Evolutionary conservation across 2,113 vertebrate genomes (phyloP).

Genomic region (Cacatua alba): DNA sequence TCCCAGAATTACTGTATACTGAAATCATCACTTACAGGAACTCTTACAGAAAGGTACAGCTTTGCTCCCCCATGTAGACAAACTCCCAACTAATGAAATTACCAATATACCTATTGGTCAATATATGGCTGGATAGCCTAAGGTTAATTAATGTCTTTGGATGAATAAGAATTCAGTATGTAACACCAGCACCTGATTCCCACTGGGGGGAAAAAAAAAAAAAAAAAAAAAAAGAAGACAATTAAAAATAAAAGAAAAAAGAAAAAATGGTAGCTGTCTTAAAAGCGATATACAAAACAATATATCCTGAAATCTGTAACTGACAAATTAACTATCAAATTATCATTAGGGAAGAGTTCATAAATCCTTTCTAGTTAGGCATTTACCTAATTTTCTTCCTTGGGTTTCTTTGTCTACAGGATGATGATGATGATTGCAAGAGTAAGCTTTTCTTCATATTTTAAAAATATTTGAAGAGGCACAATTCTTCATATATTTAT

Average conservation of each 20-base stretch:
- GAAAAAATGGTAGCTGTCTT: neutral
- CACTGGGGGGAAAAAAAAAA: fast-evolving
- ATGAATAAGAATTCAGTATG: neutral
- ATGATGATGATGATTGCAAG: neutral
- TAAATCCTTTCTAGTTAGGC: neutral
- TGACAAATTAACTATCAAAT: neutral
- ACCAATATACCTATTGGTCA: neutral
- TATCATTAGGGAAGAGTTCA: neutral
- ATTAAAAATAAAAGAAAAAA: neutral
- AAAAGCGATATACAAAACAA: neutral
- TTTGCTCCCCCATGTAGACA: neutral
- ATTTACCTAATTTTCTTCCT: neutral
- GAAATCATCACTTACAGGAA: constrained; percentile 29
- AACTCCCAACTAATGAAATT: neutral
- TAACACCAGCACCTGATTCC: neutral
- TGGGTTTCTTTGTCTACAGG: neutral
- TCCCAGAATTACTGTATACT: neutral
- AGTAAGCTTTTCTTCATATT: neutral
- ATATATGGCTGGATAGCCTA: neutral
- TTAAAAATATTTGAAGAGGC: neutral
- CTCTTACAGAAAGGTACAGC: neutral
- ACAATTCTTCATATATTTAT: neutral
- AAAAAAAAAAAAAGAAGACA: neutral
- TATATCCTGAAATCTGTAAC: neutral
- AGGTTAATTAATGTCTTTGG: neutral